Evolutionary conservation across 2,797 vertebrate species (phyloP).

Genomic region (Neosalanx taihuensis): DNA sequence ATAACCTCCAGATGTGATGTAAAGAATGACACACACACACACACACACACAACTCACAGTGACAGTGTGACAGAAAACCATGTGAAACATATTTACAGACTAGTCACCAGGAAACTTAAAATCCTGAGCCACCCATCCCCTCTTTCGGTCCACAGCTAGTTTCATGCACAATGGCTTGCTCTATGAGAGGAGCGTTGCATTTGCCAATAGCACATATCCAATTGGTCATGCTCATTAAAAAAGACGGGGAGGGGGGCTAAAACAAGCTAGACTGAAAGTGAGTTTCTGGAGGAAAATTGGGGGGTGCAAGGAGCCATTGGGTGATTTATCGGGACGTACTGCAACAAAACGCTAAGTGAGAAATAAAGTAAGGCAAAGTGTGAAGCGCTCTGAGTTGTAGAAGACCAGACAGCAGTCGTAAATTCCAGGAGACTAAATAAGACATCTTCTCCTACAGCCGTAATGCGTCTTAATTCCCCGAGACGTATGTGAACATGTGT

Average conservation of each 20-base stretch:
- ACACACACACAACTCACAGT: constrained; percentile 22
- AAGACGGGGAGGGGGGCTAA: constrained; percentile 45
- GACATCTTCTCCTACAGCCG: constrained; percentile 50
- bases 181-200: constrained; percentile 51
- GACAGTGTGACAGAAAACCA: constrained; percentile 32
- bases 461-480: constrained; percentile 52
- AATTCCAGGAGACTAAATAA: constrained; percentile 46
- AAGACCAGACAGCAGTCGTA: constrained; percentile 44
- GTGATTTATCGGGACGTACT: constrained; percentile 64
- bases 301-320: constrained; percentile 47
- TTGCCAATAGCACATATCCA: constrained; percentile 75
- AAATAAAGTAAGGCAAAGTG: constrained; percentile 61
- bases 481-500: constrained; percentile 67
- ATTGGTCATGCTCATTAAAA: constrained; percentile 69
- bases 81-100: constrained; percentile 53
- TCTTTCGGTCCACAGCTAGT: constrained; percentile 28
- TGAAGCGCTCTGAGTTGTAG: constrained; percentile 46
- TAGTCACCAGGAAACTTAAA: constrained; percentile 49
- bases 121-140: constrained; percentile 29
- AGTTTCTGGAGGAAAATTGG: constrained; percentile 52
- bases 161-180: constrained; percentile 67
- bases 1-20: constrained; percentile 71
- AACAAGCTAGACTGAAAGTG: constrained; percentile 69
- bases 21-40: constrained; percentile 52
- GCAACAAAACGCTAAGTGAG: constrained; percentile 64